Percentiles rank a stretch among this genome's conserved stretches.
phyloP scores from a whole-genome alignment of 2,113 vertebrate genomes.

The Siniperca knerii region DNA sequence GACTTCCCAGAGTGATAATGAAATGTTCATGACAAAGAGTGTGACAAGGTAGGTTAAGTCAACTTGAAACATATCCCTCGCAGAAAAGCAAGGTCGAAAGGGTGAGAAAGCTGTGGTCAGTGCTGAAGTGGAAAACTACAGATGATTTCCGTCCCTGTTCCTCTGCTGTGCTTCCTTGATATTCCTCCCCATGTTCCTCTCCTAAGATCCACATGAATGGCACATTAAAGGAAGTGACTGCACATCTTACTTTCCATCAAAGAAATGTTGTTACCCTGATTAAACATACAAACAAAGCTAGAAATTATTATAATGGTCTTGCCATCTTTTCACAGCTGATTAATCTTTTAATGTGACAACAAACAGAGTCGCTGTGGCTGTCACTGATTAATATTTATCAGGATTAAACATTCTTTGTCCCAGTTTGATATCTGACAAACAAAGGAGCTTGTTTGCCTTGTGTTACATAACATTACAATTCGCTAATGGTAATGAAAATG shows the following conservation, averaged over 20 bases:
- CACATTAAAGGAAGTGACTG: conserved; percentile 28
- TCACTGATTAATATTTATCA: conserved; percentile 60
- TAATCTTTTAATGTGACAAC: conserved; percentile 60
- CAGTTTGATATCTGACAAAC: conserved; percentile 35
- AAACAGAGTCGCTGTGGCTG: conserved; percentile 32
- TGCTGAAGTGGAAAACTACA: conserved; percentile 7
- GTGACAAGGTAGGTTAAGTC: background rate
- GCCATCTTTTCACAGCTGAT: conserved; percentile 50
- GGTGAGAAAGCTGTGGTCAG: background rate
- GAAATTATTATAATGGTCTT: conserved; percentile 43
- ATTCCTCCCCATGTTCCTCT: conserved; percentile 24
- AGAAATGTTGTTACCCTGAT: conserved; percentile 45
- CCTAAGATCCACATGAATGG: conserved; percentile 5
- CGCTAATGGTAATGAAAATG: background rate
- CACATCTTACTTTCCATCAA: conserved; percentile 39
- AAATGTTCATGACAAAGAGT: background rate
- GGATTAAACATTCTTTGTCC: conserved; percentile 42
- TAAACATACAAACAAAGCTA: conserved; percentile 51
- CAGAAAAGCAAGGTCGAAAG: background rate
- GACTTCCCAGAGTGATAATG: background rate
- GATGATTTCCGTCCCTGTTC: background rate
- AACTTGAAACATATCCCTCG: background rate
- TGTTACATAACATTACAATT: conserved; percentile 27
- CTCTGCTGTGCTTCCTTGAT: conserved; percentile 24
- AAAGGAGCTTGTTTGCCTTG: conserved; percentile 23